phyloP scores from a whole-genome alignment of 2,888 invertebrate species.

The Drosophila cognata region DNA sequence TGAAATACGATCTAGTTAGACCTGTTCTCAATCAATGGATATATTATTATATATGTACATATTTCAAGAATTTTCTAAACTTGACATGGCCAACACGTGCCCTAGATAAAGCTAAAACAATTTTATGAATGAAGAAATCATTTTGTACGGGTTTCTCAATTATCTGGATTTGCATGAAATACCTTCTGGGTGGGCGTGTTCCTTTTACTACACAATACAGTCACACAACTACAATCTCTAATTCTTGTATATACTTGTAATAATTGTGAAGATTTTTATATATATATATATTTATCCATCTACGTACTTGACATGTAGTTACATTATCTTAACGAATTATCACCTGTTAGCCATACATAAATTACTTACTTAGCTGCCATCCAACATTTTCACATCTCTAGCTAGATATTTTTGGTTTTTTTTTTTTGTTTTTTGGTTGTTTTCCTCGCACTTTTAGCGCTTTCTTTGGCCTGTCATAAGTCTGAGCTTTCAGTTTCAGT shows the following conservation, averaged over 20 bases:
- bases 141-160: background rate
- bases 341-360: conserved; percentile 26
- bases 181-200: conserved; percentile 21
- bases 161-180: conserved; percentile 15
- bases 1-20: background rate
- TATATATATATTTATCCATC: conserved; percentile 3
- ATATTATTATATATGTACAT: background rate
- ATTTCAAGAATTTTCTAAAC: background rate
- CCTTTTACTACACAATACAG: conserved; percentile 11
- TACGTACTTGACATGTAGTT: conserved; percentile 50
- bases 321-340: conserved; percentile 45
- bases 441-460: conserved; percentile 41
- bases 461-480: conserved; percentile 52
- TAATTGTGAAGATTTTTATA: conserved; percentile 18
- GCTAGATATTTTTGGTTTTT: conserved; percentile 30
- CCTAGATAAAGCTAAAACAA: background rate
- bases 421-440: conserved; percentile 14
- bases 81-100: background rate
- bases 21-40: background rate
- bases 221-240: conserved; percentile 5
- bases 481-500: conserved; percentile 44
- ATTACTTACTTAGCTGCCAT: conserved; percentile 34
- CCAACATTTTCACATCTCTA: conserved; percentile 32
- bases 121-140: conserved; percentile 7
- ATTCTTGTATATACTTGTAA: conserved; percentile 9